Evolutionary conservation across 2,797 vertebrate species (phyloP).

Genomic region (Novumbra hubbsi): DNA sequence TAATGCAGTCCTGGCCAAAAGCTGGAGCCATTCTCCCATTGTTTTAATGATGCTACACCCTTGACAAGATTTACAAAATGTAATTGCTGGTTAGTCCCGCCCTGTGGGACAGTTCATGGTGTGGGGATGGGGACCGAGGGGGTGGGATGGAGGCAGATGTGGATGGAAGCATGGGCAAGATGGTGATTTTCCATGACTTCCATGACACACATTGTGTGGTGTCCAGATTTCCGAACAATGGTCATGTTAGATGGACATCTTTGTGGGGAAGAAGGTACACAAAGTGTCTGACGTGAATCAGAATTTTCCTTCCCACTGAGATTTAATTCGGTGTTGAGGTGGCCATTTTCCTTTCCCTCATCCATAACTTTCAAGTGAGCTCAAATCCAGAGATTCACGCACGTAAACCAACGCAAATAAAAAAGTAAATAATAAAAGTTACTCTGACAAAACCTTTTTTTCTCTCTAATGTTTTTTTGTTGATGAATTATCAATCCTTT

Average conservation of each 20-base stretch:
- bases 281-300: constrained; percentile 58
- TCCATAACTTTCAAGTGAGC: constrained; percentile 13
- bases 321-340: constrained; percentile 42
- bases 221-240: constrained; percentile 62
- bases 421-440: constrained; percentile 43
- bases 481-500: constrained; percentile 21
- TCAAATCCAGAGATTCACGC: constrained; percentile 24
- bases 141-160: constrained; percentile 37
- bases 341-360: constrained; percentile 42
- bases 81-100: constrained; percentile 65
- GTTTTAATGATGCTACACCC: constrained; percentile 64
- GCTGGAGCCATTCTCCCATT: constrained; percentile 48
- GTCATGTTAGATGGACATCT: constrained; percentile 56
- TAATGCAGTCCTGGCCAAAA: too few species aligned
- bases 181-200: constrained; percentile 73
- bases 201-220: constrained; percentile 48
- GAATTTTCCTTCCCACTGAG: constrained; percentile 36
- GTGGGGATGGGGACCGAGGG: constrained; percentile 15
- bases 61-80: constrained; percentile 69
- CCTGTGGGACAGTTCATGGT: constrained; percentile 37
- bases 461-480: constrained; percentile 42
- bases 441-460: constrained; percentile 11
- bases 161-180: constrained; percentile 62
- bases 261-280: constrained; percentile 50
- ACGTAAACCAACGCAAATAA: constrained; percentile 42